Percentiles rank a stretch among this genome's conserved stretches.
Conservation (phyloP, 2,888 invertebrate genomes). For the Vesta saturnalis region DNA sequence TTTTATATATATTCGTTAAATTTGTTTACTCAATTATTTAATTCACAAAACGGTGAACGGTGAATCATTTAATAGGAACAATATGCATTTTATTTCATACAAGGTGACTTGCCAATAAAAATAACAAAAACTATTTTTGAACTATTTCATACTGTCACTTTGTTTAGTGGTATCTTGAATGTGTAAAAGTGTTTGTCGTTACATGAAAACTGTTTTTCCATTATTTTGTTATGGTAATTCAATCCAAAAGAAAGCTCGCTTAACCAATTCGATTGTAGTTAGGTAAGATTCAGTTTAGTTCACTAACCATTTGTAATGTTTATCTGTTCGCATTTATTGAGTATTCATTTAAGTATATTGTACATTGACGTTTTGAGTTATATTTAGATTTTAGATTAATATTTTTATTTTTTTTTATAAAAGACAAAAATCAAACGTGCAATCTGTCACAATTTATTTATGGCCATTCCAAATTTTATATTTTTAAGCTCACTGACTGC, state of each 20-base stretch:
- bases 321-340: conserved; percentile 22
- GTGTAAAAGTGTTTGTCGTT: conserved; percentile 30
- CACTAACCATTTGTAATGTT: conserved; percentile 33
- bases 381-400: conserved; percentile 26
- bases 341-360: conserved; percentile 26
- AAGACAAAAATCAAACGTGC: conserved; percentile 32
- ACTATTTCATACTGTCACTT: background rate
- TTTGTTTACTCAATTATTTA: too few species aligned
- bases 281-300: conserved; percentile 29
- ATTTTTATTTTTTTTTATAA: conserved; percentile 34
- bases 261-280: conserved; percentile 32
- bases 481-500: too few species aligned
- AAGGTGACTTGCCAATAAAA: background rate
- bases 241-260: conserved; percentile 31
- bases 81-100: background rate
- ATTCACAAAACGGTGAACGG: too few species aligned
- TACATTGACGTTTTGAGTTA: conserved; percentile 23
- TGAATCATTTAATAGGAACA: background rate
- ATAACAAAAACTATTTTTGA: background rate
- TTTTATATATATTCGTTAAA: background rate
- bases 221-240: conserved; percentile 28
- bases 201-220: conserved; percentile 30
- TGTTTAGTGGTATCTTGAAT: conserved; percentile 22
- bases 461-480: too few species aligned
- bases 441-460: conserved; percentile 43